Evolutionary conservation across 23 tunicate genomes (phyloP).

Genomic region (Halocynthia aurantium): DNA sequence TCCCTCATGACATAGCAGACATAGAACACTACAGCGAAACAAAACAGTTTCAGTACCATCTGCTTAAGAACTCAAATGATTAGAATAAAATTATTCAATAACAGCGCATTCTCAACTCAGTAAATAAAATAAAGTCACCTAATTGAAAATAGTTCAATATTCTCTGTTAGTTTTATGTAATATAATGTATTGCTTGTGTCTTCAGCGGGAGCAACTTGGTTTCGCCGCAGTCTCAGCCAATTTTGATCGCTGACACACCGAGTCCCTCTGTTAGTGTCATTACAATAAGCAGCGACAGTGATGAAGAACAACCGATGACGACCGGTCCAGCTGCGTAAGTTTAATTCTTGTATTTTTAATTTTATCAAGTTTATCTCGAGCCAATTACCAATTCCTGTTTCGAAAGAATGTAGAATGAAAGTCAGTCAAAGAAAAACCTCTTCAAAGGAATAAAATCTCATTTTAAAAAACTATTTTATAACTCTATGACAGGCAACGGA

Average conservation of each 20-base stretch:
- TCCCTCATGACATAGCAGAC: no score
- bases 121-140: background rate
- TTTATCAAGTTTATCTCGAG: no score
- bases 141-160: no score
- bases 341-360: background rate
- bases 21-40: no score
- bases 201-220: background rate
- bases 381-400: no score
- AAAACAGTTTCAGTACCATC: no score
- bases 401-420: no score
- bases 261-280: conserved; percentile 67
- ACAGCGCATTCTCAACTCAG: conserved; percentile 22
- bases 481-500: conserved; percentile 35
- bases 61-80: no score
- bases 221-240: conserved; percentile 27
- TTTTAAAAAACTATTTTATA: background rate
- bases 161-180: background rate
- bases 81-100: background rate
- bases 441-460: background rate
- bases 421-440: background rate
- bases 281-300: conserved; percentile 82
- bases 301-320: conserved; percentile 56
- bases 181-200: background rate
- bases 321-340: conserved; percentile 16
- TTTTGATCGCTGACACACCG: conserved; percentile 67